These are phyloP conservation scores for Malurus cyaneus DNA, from an alignment of 2,113 vertebrate species.

Conservation along the genomic window DNA sequence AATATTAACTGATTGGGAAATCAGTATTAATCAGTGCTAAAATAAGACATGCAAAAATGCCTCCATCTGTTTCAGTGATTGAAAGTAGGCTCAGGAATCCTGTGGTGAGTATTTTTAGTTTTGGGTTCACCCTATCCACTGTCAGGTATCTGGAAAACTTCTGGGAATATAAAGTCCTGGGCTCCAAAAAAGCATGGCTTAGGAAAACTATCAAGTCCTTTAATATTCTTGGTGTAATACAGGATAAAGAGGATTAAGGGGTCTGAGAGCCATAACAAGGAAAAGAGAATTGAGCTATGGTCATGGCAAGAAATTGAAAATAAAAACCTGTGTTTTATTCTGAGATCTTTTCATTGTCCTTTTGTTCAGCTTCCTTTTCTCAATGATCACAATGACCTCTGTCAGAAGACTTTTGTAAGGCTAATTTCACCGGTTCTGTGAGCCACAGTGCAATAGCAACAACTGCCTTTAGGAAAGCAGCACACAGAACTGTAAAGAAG, in stretches of 20 bases:
- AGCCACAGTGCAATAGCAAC: not conserved
- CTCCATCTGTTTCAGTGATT: not conserved
- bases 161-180: not conserved
- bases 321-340: not conserved
- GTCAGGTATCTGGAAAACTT: not conserved
- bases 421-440: not conserved
- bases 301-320: not conserved
- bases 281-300: not conserved
- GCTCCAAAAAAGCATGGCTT: not conserved
- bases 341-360: not conserved
- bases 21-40: not conserved
- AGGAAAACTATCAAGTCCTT: not conserved
- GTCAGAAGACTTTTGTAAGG: not conserved
- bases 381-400: rapidly evolving
- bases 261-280: not conserved
- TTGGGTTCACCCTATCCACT: not conserved
- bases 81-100: not conserved
- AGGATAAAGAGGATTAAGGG: not conserved
- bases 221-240: not conserved
- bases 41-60: not conserved
- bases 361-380: not conserved
- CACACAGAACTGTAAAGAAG: not conserved
- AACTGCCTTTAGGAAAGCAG: not conserved
- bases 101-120: not conserved
- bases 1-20: not conserved